These are phyloP conservation scores for Uropetala carovei DNA, from an alignment of 2,888 invertebrate genomes.

Conservation along the genomic window DNA sequence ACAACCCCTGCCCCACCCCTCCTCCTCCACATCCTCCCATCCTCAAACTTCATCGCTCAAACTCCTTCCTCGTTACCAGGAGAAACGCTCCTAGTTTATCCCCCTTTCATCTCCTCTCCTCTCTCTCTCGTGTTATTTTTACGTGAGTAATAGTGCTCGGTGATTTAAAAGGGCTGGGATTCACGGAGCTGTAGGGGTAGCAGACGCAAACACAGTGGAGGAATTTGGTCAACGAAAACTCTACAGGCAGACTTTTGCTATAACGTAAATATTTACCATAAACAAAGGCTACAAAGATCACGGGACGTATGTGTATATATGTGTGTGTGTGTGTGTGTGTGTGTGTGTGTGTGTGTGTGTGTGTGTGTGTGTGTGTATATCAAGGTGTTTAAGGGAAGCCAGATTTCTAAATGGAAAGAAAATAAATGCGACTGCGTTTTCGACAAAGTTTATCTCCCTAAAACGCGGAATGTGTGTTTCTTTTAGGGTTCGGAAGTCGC, in stretches of 20 bases:
- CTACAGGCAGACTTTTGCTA: neutral
- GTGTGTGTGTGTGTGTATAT: no score
- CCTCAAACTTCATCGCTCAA: no score
- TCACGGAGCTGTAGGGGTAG: neutral
- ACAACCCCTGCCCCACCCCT: neutral
- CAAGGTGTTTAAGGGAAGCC: neutral
- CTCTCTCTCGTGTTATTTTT: neutral
- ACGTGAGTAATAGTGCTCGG: conserved; percentile 3
- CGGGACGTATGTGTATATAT: no score
- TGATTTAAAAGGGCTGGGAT: neutral
- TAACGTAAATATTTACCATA: conserved; percentile 13
- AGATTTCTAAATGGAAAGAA: conserved; percentile 13
- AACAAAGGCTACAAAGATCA: conserved; percentile 26
- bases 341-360: no score
- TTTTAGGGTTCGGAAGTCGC: neutral
- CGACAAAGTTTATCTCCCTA: neutral
- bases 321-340: no score
- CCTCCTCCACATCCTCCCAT: neutral
- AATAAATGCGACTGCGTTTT: neutral
- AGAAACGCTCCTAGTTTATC: no score
- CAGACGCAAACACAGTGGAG: neutral
- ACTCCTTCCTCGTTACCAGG: no score
- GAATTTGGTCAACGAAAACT: conserved; percentile 5
- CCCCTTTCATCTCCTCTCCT: no score
- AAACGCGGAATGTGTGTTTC: neutral